Conservation (phyloP, 64 coral and sea anemone genomes). For the Platygyra sinensis region DNA sequence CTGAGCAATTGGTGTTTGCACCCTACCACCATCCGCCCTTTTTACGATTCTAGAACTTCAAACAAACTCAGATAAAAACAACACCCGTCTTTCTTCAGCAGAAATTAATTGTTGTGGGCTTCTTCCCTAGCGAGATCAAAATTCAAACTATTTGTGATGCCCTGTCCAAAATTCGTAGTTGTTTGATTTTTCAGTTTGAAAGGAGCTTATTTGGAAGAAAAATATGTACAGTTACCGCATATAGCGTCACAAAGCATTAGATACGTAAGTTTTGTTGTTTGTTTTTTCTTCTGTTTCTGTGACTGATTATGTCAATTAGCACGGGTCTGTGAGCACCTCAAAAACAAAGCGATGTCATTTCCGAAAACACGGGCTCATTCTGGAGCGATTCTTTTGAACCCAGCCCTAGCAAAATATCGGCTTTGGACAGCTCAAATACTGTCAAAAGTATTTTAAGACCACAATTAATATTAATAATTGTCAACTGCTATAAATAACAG, state of each 20-base stretch:
- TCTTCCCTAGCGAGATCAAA: background rate
- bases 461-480: too few species aligned
- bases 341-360: background rate
- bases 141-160: constrained; percentile 17
- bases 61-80: background rate
- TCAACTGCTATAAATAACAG: too few species aligned
- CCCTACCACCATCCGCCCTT: background rate
- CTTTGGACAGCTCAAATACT: background rate
- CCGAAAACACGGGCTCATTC: background rate
- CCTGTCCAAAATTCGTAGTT: background rate
- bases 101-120: background rate
- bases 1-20: background rate
- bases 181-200: background rate
- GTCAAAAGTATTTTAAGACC: background rate
- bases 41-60: background rate
- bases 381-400: background rate
- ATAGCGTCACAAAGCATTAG: background rate
- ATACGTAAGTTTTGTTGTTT: background rate
- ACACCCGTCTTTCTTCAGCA: background rate
- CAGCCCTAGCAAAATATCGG: background rate
- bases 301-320: background rate
- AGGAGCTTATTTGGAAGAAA: background rate
- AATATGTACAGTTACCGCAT: background rate
- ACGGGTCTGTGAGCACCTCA: background rate
- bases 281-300: background rate